Conservation (phyloP, 2,797 vertebrate genomes). For the Alauda arvensis region DNA sequence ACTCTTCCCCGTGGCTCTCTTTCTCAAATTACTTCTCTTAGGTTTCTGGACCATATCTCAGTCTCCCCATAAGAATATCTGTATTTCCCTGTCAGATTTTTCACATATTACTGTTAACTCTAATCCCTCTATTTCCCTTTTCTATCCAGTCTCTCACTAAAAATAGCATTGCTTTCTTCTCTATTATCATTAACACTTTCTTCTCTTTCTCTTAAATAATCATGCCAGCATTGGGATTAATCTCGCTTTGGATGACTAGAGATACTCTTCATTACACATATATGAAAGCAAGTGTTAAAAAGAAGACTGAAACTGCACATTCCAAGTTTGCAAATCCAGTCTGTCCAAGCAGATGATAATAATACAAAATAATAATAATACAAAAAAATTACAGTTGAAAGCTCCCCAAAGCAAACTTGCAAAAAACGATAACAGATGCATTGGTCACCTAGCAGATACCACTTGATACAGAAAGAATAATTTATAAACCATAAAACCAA, state of each 20-base stretch:
- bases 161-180: not conserved
- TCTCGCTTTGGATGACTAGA: not conserved
- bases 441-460: not conserved
- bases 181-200: not conserved
- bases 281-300: not conserved
- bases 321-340: not conserved
- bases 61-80: not conserved
- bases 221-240: not conserved
- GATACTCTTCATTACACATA: not conserved
- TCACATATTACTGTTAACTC: not conserved
- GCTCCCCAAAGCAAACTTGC: not conserved
- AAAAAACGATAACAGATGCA: not conserved
- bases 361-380: not conserved
- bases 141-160: not conserved
- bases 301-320: not conserved
- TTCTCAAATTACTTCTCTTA: not conserved
- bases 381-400: not conserved
- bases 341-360: not conserved
- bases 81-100: not conserved
- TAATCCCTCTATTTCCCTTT: not conserved
- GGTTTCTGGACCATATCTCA: conserved; percentile 3
- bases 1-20: not conserved
- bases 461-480: not conserved
- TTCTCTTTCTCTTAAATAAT: not conserved
- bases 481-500: not conserved